These are phyloP conservation scores for Crenuchus spilurus DNA, from an alignment of 2,797 vertebrate species.

Conservation along the genomic window DNA sequence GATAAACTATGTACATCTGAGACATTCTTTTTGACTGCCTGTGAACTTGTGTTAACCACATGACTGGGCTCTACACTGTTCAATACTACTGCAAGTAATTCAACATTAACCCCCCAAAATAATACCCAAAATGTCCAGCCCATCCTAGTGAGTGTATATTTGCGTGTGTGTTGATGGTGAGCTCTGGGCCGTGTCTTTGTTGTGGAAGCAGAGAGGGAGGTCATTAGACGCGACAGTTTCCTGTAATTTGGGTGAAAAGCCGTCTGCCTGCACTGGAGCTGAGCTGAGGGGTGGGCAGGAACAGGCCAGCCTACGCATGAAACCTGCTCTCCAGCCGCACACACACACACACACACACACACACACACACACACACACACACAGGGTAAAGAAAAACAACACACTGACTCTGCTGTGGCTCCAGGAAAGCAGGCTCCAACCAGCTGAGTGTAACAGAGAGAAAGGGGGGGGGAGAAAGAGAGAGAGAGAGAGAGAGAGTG, in stretches of 20 bases:
- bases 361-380: conserved; percentile 1
- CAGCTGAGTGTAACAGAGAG: neutral
- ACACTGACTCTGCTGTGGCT: conserved; percentile 8
- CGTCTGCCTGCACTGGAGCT: conserved; percentile 5
- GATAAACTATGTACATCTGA: too few relatives aligned
- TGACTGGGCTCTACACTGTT: neutral
- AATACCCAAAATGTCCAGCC: neutral
- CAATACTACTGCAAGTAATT: neutral
- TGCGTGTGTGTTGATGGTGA: conserved; percentile 29
- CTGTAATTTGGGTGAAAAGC: conserved; percentile 59
- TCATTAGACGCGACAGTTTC: conserved; percentile 58
- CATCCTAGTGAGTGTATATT: neutral
- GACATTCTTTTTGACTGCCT: too few relatives aligned
- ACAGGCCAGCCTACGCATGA: conserved; percentile 23
- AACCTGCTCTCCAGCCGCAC: conserved; percentile 38
- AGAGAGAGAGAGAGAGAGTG: neutral
- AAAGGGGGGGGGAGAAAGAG: neutral
- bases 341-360: neutral
- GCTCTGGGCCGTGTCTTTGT: conserved; percentile 44
- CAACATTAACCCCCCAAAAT: neutral
- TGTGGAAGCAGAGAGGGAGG: conserved; percentile 44
- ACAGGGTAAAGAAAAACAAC: conserved; percentile 18
- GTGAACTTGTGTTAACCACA: neutral
- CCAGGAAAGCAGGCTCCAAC: conserved; percentile 28
- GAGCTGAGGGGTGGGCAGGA: conserved; percentile 21